phyloP scores from a whole-genome alignment of 2,113 vertebrate species.

The Oreochromis spilurus region DNA sequence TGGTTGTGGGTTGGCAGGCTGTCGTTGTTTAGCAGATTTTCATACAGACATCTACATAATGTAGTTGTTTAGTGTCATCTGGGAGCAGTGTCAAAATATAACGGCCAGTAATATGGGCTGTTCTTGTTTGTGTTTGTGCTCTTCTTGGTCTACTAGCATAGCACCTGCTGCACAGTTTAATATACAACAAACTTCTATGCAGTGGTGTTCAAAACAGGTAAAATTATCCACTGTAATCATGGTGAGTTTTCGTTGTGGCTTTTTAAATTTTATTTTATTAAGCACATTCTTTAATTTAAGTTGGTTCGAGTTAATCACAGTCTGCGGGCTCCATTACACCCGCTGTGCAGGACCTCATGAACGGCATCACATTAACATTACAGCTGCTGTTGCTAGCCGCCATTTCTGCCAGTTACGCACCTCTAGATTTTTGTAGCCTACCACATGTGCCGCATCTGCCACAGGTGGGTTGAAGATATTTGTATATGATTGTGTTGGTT shows the following conservation, averaged over 20 bases:
- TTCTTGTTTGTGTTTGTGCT: neutral
- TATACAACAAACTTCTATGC: accelerated
- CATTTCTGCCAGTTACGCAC: accelerated
- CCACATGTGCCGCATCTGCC: neutral
- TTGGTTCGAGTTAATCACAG: neutral
- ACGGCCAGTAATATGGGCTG: neutral
- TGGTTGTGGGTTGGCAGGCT: accelerated
- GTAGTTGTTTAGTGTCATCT: neutral
- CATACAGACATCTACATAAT: neutral
- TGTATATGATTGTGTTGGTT: neutral
- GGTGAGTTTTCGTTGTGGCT: neutral
- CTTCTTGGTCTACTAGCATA: neutral
- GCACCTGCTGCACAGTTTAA: neutral
- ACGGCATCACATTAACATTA: neutral
- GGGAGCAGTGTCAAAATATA: neutral
- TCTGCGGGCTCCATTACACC: neutral
- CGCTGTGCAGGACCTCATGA: neutral
- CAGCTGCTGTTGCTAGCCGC: accelerated
- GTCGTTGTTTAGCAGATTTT: neutral
- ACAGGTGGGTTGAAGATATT: neutral
- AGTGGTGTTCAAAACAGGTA: neutral
- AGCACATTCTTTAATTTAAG: neutral
- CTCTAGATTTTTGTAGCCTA: neutral
- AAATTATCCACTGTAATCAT: neutral
- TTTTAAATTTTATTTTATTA: neutral